Percentiles rank a stretch among this genome's conserved stretches.
These are phyloP conservation scores for Scomberomorus guttatus DNA, from an alignment of 2,797 vertebrate genomes.

Conservation along the genomic window DNA sequence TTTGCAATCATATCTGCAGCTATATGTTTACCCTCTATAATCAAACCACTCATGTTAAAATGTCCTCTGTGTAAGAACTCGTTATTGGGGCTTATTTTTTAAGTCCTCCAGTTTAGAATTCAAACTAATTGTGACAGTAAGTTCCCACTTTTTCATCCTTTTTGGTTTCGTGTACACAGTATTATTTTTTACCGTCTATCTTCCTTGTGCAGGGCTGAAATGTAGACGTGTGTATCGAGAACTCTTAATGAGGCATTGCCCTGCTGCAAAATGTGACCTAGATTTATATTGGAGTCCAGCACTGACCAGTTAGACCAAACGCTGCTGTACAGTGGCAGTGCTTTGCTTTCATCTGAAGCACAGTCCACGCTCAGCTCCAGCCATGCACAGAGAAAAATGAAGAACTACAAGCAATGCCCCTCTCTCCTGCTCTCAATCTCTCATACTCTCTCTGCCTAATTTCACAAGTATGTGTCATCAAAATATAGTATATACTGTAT, in stretches of 20 bases:
- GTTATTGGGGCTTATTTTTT: neutral
- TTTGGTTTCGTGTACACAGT: slow-evolving; percentile 1
- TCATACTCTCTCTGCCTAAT: neutral
- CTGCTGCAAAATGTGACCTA: slow-evolving; percentile 80
- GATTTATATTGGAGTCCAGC: slow-evolving; percentile 67
- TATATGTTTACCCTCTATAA: neutral
- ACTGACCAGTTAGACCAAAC: slow-evolving; percentile 64
- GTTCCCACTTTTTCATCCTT: too few relatives aligned
- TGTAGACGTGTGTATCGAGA: slow-evolving; percentile 33
- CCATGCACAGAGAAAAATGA: slow-evolving; percentile 52
- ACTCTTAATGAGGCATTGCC: slow-evolving; percentile 66
- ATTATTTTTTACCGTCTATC: neutral
- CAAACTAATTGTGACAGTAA: too few relatives aligned
- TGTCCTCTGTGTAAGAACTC: neutral
- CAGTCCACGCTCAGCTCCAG: slow-evolving; percentile 44
- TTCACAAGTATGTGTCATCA: slow-evolving; percentile 4
- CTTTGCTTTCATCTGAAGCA: slow-evolving; percentile 57
- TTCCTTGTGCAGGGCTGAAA: slow-evolving; percentile 27
- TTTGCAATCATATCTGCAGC: neutral
- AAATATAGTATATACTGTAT: neutral
- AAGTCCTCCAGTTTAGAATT: slow-evolving; percentile 5
- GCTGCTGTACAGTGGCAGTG: slow-evolving; percentile 48
- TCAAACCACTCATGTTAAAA: slow-evolving; percentile 2
- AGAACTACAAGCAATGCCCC: slow-evolving; percentile 45
- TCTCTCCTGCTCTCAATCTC: neutral